Evolutionary conservation across 92 coral and sea anemone genomes (phyloP).

Genomic region (Umimayanthus chanpuru): DNA sequence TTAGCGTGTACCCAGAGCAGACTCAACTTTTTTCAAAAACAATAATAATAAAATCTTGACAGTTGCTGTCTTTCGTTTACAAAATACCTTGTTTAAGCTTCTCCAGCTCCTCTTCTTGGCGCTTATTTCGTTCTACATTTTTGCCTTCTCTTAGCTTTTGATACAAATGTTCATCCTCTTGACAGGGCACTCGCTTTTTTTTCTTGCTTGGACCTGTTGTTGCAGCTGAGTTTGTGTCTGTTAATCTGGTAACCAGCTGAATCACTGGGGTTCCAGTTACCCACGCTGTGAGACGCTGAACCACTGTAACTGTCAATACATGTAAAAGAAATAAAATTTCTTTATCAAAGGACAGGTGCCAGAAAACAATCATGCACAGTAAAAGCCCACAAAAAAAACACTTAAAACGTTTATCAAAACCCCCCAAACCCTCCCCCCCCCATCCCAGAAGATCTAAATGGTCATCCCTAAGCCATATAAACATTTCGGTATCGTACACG

Average conservation of each 20-base stretch:
- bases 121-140: conserved; percentile 28
- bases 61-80: not conserved
- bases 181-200: conserved; percentile 42
- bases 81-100: conserved; percentile 45
- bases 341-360: too few relatives aligned
- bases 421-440: too few relatives aligned
- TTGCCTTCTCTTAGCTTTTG: conserved; percentile 36
- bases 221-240: conserved; percentile 43
- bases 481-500: too few relatives aligned
- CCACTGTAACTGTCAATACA: conserved; percentile 24
- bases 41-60: conserved; percentile 9
- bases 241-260: conserved; percentile 43
- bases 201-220: conserved; percentile 33
- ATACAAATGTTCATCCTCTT: conserved; percentile 41
- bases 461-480: too few relatives aligned
- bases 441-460: too few relatives aligned
- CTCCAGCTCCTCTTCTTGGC: conserved; percentile 46
- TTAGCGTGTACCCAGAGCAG: conserved; percentile 30
- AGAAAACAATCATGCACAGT: too few relatives aligned
- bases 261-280: conserved; percentile 50
- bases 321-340: conserved; percentile 3
- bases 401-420: too few relatives aligned
- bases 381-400: too few relatives aligned
- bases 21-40: conserved; percentile 16
- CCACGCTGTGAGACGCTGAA: conserved; percentile 46